Evolutionary conservation across 1,140 invertebrate species (phyloP).

Genomic region (Drosophila ercepeae): DNA sequence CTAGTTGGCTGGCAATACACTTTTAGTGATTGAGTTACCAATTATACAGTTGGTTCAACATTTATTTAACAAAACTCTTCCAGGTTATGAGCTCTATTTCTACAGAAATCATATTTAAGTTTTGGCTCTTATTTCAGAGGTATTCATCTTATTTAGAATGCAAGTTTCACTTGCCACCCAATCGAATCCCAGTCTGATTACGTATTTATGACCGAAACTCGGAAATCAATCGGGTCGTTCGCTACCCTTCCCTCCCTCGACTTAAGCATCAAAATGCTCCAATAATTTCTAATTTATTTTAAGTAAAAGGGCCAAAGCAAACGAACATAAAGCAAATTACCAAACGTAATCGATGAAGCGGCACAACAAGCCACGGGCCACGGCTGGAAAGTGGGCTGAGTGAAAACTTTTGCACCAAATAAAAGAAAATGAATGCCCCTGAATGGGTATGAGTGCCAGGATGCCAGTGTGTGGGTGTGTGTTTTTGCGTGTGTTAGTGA

Average conservation of each 20-base stretch:
- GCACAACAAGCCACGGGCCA: conserved; percentile 44
- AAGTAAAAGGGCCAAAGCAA: conserved; percentile 62
- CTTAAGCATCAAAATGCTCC: conserved; percentile 54
- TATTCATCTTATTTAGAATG: background rate
- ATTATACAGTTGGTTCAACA: background rate
- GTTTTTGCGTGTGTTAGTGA: background rate
- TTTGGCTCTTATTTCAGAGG: background rate
- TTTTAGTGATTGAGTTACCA: background rate
- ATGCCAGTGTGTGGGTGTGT: background rate
- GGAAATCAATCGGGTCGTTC: conserved; percentile 57
- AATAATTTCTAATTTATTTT: conserved; percentile 82
- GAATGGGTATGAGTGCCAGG: conserved; percentile 13
- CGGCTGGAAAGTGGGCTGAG: conserved; percentile 13
- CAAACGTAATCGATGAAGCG: conserved; percentile 65
- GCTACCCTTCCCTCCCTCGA: background rate
- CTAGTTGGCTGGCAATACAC: background rate
- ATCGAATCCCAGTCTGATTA: conserved; percentile 42
- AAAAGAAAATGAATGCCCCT: conserved; percentile 38
- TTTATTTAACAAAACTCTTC: background rate
- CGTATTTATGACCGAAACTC: conserved; percentile 59
- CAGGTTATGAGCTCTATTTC: background rate
- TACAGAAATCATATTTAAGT: background rate
- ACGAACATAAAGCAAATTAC: conserved; percentile 74
- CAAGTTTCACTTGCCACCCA: conserved; percentile 9
- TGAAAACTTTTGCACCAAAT: conserved; percentile 59